Conservation (phyloP, 1,140 invertebrate species). For the Drosophila bifasciata region DNA sequence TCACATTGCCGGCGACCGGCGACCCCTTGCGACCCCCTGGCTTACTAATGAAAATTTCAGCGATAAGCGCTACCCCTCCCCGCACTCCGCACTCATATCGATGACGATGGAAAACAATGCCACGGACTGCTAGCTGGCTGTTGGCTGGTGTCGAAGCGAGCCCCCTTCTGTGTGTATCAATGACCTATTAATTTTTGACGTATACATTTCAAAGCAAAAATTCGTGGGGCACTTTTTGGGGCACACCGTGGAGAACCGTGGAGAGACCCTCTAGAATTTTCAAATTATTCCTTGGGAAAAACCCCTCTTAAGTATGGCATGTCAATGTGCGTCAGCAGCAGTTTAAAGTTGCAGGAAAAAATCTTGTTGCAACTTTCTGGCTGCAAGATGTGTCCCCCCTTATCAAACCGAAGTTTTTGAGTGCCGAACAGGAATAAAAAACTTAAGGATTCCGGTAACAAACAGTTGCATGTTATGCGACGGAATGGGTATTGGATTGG, state of each 20-base stretch:
- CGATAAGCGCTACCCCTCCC: constrained; percentile 29
- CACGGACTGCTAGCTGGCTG: constrained; percentile 8
- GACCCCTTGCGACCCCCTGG: not conserved
- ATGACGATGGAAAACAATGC: constrained; percentile 44
- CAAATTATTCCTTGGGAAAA: not conserved
- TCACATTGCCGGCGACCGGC: constrained; percentile 9
- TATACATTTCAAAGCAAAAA: constrained; percentile 31
- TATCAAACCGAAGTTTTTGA: constrained; percentile 49
- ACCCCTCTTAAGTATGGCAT: constrained; percentile 5
- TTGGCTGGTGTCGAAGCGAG: constrained; percentile 12
- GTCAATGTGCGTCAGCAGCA: constrained; percentile 28
- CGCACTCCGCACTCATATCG: constrained; percentile 12
- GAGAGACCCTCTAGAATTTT: not conserved
- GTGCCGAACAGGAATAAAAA: constrained; percentile 21
- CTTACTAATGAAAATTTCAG: constrained; percentile 62
- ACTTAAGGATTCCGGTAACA: constrained; percentile 44
- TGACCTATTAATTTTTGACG: constrained; percentile 74
- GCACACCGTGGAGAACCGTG: too few relatives aligned
- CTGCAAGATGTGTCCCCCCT: constrained; percentile 19
- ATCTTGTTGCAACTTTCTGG: not conserved
- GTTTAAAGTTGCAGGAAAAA: not conserved
- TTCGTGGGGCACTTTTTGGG: constrained; percentile 2
- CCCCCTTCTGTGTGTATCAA: constrained; percentile 40
- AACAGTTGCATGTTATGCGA: constrained; percentile 57
- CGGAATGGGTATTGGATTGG: constrained; percentile 1